Conservation (phyloP, 2,797 vertebrate genomes). For the Denticeps clupeoides region DNA sequence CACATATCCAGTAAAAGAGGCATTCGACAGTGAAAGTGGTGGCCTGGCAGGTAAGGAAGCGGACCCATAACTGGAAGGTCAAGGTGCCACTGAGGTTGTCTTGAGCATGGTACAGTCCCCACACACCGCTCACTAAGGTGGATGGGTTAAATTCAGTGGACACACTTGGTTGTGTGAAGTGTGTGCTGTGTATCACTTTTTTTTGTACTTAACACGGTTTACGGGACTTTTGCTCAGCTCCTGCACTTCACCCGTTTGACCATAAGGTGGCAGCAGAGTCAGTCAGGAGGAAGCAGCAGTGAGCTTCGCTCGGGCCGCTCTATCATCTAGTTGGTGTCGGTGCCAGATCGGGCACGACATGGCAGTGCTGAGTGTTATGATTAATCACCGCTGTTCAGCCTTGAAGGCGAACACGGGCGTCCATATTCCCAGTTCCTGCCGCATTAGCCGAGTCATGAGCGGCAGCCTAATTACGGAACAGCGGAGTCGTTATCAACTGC, state of each 20-base stretch:
- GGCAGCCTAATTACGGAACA: slow-evolving; percentile 21
- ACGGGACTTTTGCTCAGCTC: neutral
- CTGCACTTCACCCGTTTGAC: neutral
- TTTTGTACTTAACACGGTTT: neutral
- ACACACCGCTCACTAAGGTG: too few relatives aligned
- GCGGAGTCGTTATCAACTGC: slow-evolving; percentile 28
- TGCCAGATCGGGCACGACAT: slow-evolving; percentile 5
- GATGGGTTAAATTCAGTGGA: too few relatives aligned
- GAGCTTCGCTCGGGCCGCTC: neutral
- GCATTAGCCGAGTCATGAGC: slow-evolving; percentile 10
- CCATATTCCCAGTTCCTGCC: slow-evolving; percentile 12
- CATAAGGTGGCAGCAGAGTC: neutral
- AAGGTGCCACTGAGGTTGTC: too few relatives aligned
- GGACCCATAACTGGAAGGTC: too few relatives aligned
- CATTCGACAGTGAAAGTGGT: too few relatives aligned
- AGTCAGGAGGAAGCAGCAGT: neutral
- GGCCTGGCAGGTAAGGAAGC: too few relatives aligned
- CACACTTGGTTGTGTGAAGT: too few relatives aligned
- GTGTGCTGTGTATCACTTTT: too few relatives aligned
- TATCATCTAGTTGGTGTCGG: neutral
- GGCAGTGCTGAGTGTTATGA: slow-evolving; percentile 19
- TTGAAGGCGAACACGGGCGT: slow-evolving; percentile 28
- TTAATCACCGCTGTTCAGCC: slow-evolving; percentile 28
- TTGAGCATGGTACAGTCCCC: too few relatives aligned
- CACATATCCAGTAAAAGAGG: too few relatives aligned